These are phyloP conservation scores for Mungos mungo DNA, from an alignment of 2,113 vertebrate genomes.

Conservation along the genomic window DNA sequence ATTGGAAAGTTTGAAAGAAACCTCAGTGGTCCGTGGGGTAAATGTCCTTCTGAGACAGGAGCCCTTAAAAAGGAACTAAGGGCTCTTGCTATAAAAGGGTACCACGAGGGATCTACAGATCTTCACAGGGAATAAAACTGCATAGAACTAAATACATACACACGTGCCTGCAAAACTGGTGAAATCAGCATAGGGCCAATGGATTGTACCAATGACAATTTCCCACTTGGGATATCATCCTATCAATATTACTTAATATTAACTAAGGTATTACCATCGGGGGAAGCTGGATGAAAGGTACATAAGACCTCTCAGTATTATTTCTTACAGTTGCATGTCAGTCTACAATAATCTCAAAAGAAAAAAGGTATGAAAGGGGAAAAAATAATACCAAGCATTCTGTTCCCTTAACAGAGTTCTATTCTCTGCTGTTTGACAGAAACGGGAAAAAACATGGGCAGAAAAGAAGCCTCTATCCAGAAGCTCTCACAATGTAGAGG, in stretches of 20 bases:
- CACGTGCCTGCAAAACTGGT: neutral
- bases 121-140: neutral
- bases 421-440: neutral
- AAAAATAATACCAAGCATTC: neutral
- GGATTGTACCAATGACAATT: neutral
- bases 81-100: neutral
- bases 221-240: neutral
- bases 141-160: neutral
- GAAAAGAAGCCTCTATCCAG: neutral
- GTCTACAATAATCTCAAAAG: neutral
- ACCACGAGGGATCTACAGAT: neutral
- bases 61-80: neutral
- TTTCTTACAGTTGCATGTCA: neutral
- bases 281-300: neutral
- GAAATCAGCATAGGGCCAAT: neutral
- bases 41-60: neutral
- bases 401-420: neutral
- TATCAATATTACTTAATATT: neutral
- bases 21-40: neutral
- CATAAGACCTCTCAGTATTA: neutral
- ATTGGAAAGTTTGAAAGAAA: neutral
- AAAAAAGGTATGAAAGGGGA: neutral
- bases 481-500: neutral
- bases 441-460: neutral
- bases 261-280: neutral